Conservation (phyloP, 2,888 invertebrate species). For the Drosophila borealis region DNA sequence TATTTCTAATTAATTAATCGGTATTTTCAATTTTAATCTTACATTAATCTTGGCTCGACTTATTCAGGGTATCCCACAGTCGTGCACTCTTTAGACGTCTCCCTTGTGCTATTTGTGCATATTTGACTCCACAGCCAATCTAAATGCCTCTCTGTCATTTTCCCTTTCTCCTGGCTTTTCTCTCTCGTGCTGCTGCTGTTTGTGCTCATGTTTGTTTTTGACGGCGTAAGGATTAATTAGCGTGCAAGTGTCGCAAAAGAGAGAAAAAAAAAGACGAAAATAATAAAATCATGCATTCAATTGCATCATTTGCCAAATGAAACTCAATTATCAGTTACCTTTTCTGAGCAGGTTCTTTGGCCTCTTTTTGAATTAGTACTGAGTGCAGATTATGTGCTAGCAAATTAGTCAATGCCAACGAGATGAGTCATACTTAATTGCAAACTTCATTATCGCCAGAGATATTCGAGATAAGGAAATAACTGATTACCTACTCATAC, state of each 20-base stretch:
- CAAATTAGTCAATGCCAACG: constrained; percentile 36
- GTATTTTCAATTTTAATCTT: not conserved
- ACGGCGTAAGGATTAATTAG: constrained; percentile 82
- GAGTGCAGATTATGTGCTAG: constrained; percentile 33
- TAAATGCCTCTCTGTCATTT: constrained; percentile 3
- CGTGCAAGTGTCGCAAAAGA: constrained; percentile 75
- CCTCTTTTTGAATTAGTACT: constrained; percentile 32
- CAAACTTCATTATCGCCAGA: constrained; percentile 5
- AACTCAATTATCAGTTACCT: constrained; percentile 63
- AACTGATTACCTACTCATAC: constrained; percentile 4
- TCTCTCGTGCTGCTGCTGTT: constrained; percentile 33
- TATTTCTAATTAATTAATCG: not conserved
- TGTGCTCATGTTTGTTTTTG: constrained; percentile 64
- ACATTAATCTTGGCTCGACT: not conserved
- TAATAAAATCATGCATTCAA: constrained; percentile 75
- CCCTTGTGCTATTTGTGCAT: constrained; percentile 58
- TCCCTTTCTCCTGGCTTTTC: not conserved
- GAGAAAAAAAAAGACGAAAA: constrained; percentile 34
- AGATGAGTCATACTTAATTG: constrained; percentile 39
- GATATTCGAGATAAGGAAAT: constrained; percentile 13
- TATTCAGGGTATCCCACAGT: constrained; percentile 33
- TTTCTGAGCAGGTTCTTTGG: constrained; percentile 48
- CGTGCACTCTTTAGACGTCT: not conserved
- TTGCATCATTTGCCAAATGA: constrained; percentile 78
- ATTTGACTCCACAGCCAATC: constrained; percentile 58